Conservation (phyloP, 2,113 vertebrate genomes). For the Gobio gobio region DNA sequence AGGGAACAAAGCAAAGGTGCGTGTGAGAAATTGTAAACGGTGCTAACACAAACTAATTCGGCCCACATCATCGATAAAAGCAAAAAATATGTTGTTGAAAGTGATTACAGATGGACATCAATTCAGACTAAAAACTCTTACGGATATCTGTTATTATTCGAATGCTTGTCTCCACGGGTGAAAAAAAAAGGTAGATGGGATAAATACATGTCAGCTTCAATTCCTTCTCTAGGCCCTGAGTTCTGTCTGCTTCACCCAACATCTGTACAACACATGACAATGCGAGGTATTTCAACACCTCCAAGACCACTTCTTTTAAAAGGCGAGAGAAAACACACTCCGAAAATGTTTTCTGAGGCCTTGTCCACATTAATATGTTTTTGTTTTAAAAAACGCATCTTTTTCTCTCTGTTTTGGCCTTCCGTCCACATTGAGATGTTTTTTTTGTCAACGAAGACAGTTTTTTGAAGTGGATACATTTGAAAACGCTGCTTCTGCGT, state of each 20-base stretch:
- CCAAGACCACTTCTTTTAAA: constrained; percentile 56
- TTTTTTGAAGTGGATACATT: no score
- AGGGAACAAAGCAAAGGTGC: constrained; percentile 52
- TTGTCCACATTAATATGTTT: no score
- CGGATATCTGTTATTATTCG: constrained; percentile 38
- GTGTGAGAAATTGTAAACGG: constrained; percentile 55
- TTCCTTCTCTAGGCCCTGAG: constrained; percentile 50
- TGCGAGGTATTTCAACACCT: constrained; percentile 64
- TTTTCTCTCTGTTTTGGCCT: no score
- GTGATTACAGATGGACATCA: constrained; percentile 48
- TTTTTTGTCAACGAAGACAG: no score
- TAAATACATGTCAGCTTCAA: constrained; percentile 61
- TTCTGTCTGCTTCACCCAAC: constrained; percentile 55
- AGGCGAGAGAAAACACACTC: constrained; percentile 57
- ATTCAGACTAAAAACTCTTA: constrained; percentile 42
- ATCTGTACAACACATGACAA: constrained; percentile 74
- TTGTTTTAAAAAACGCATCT: no score
- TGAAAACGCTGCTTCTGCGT: no score
- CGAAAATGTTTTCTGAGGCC: neutral
- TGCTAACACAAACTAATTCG: constrained; percentile 20
- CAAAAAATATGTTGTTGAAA: constrained; percentile 43
- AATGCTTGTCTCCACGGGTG: constrained; percentile 43
- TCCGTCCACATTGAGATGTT: no score
- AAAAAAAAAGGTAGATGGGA: constrained; percentile 17
- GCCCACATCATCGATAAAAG: constrained; percentile 37